These are phyloP conservation scores for Globodera rostochiensis DNA, from an alignment of 1,140 invertebrate species.

Conservation along the genomic window DNA sequence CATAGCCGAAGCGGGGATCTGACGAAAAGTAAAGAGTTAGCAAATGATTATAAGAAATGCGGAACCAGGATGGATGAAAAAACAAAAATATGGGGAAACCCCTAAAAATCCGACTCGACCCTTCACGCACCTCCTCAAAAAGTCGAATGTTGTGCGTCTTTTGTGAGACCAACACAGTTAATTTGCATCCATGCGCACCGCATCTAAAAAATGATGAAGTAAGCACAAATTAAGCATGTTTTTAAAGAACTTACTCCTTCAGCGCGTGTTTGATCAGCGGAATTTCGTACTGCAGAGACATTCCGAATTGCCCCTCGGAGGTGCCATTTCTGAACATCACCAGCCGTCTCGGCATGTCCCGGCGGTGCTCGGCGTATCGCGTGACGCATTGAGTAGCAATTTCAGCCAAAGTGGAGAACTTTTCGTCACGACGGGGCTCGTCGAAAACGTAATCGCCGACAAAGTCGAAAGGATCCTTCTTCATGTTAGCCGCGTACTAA, in stretches of 20 bases:
- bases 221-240: not conserved
- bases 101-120: not conserved
- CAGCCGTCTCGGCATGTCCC: constrained; percentile 22
- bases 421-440: constrained; percentile 41
- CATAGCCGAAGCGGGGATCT: not conserved
- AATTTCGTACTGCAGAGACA: constrained; percentile 35
- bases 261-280: constrained; percentile 39
- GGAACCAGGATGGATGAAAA: not conserved
- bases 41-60: not conserved
- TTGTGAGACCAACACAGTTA: constrained; percentile 40
- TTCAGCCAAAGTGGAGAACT: constrained; percentile 36
- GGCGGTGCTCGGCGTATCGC: constrained; percentile 33
- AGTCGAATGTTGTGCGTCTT: constrained; percentile 43
- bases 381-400: constrained; percentile 32
- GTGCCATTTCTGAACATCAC: constrained; percentile 38
- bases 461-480: constrained; percentile 44
- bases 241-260: not conserved
- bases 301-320: constrained; percentile 41
- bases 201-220: not conserved
- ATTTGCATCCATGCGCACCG: constrained; percentile 28
- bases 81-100: not conserved
- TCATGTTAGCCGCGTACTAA: constrained; percentile 42
- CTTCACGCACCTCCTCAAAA: constrained; percentile 19
- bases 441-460: constrained; percentile 42
- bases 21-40: not conserved